phyloP scores from a whole-genome alignment of 2,797 vertebrate genomes.

The Gymnothorax javanicus region DNA sequence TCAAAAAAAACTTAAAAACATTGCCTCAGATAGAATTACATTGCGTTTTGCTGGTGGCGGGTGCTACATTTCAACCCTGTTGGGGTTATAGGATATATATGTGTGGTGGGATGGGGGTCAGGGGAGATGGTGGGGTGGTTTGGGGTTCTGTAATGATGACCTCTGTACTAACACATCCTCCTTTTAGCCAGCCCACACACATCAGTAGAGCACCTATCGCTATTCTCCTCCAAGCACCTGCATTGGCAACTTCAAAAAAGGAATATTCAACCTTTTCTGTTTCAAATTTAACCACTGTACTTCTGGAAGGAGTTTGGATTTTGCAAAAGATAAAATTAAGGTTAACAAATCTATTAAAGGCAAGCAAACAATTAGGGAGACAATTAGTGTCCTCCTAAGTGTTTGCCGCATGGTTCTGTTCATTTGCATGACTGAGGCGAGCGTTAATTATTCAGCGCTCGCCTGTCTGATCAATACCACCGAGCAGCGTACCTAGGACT shows the following conservation, averaged over 20 bases:
- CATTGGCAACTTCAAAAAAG: background rate
- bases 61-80: no score
- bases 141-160: no score
- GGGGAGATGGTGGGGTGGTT: no score
- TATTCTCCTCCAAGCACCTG: background rate
- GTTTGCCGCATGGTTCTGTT: background rate
- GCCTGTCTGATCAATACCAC: background rate
- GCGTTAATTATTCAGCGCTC: background rate
- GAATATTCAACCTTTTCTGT: background rate
- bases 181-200: background rate
- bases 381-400: background rate
- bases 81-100: no score
- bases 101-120: no score
- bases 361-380: background rate
- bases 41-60: no score
- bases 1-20: no score
- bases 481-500: background rate
- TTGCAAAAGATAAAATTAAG: background rate
- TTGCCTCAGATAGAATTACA: no score
- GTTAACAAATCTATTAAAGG: background rate
- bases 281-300: background rate
- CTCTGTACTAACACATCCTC: no score
- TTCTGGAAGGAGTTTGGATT: background rate
- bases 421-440: conserved; percentile 9
- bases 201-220: background rate